Conservation (phyloP, 2,888 invertebrate species). For the Andricus quercusramuli region DNA sequence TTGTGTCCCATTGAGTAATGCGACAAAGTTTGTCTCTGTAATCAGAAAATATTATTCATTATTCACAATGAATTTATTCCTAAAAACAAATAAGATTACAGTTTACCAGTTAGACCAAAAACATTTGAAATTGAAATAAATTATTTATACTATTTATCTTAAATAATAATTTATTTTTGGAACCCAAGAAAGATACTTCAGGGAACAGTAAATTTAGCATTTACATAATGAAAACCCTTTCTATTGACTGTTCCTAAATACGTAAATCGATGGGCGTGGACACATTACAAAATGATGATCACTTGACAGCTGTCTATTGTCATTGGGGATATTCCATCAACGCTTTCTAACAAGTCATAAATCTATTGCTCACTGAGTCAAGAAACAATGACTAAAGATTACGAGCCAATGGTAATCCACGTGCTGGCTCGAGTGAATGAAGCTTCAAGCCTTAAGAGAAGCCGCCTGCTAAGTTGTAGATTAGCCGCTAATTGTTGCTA, state of each 20-base stretch:
- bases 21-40: too few relatives aligned
- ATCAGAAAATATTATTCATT: too few relatives aligned
- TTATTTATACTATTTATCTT: neutral
- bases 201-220: neutral
- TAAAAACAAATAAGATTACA: too few relatives aligned
- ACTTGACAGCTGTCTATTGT: conserved; percentile 43
- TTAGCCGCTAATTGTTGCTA: conserved; percentile 66
- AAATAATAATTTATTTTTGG: neutral
- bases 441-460: conserved; percentile 41
- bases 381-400: conserved; percentile 63
- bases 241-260: neutral
- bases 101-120: too few relatives aligned
- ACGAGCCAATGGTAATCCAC: conserved; percentile 42
- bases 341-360: conserved; percentile 57
- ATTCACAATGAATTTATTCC: too few relatives aligned
- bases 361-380: conserved; percentile 60
- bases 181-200: neutral
- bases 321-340: conserved; percentile 39
- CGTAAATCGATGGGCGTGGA: conserved; percentile 21
- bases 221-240: neutral
- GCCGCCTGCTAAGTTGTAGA: conserved; percentile 49
- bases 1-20: too few relatives aligned
- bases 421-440: conserved; percentile 49
- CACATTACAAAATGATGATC: conserved; percentile 52
- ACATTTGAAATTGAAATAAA: too few relatives aligned